Evolutionary conservation across 2,888 invertebrate genomes (phyloP), one percentile per base, ranked within the genome.

Genomic region (Prosopocoilus inquinatus): DNA sequence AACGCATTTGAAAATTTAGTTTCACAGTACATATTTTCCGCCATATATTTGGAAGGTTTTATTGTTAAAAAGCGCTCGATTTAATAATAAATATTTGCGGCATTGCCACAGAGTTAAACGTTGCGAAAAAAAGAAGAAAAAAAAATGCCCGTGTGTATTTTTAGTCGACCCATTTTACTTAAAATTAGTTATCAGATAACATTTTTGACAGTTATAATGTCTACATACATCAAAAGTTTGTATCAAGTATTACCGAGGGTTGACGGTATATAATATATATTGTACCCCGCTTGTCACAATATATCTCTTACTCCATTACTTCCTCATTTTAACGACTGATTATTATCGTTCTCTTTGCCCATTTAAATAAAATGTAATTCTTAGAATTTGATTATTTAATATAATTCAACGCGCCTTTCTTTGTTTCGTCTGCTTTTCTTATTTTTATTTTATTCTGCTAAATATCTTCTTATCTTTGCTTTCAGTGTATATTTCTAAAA

Each of bases 241-340:
- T 55, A 63, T 61, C 64, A 64, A 63, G 64, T 64, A 63, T 55
- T 59, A 55, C 58, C 58, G 58, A 60, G 59, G 62, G 61, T 57
- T 62, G 56, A 61, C 63, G 62, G 64, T 61, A 63, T 59, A 61
- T 62, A 66, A 66, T 65, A 64, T 64, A 65, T 65, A 66, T 65
- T 60, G 61, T 62, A 58, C 59, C 62, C 63, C 57, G 64, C 59
- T 65, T 66, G 66, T 64, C 66, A 64, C 64, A 62, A 66, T 67
- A 67, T 68, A 68, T 66, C 67, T 67, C 63, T 64, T 63, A 64
- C 67, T 62, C 65, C 63, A 67, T 68, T 67, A 66, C 67, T 67
- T 67, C 70, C 67, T 69, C 67, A 67, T 70, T 69, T 69, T 70
- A 71, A 71, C 70, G 69, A 66, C 70, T 61, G 71, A 71, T 71